A percentile compares a stretch with the other conserved stretches of the same genome.
Evolutionary conservation across 2,888 invertebrate genomes (phyloP).

Genomic region (Drosophila ustulata): DNA sequence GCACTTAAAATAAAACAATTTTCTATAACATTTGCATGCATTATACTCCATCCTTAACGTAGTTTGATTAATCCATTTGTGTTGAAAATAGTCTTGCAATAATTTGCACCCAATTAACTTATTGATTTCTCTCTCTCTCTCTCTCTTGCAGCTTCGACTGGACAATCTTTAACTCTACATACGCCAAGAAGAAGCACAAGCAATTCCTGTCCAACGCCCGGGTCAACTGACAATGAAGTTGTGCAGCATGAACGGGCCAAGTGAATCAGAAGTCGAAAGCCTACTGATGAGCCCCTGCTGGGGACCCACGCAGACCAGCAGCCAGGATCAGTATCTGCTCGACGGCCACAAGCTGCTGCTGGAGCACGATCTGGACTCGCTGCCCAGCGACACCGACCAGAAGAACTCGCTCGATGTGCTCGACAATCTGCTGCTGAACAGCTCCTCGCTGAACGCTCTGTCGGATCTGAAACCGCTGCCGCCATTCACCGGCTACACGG

Average conservation of each 20-base stretch:
- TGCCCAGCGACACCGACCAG: slow-evolving; percentile 85
- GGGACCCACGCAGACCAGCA: slow-evolving; percentile 86
- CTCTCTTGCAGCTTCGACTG: slow-evolving; percentile 34
- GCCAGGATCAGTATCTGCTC: slow-evolving; percentile 86
- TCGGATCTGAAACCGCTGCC: slow-evolving; percentile 94
- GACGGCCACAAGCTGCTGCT: slow-evolving; percentile 87
- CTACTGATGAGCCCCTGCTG: slow-evolving; percentile 90
- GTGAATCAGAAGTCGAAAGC: slow-evolving; percentile 88
- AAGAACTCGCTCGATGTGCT: slow-evolving; percentile 88
- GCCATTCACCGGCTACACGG: slow-evolving; percentile 94
- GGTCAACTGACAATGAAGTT: slow-evolving; percentile 87
- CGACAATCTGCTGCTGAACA: slow-evolving; percentile 88
- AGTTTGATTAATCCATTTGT: not conserved
- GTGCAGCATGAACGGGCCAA: slow-evolving; percentile 86
- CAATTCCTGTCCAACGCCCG: slow-evolving; percentile 55
- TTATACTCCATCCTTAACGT: not conserved
- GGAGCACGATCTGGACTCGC: slow-evolving; percentile 87
- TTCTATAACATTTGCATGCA: too few species aligned
- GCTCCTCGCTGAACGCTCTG: slow-evolving; percentile 87
- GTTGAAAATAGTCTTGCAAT: not conserved
- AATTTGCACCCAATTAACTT: not conserved
- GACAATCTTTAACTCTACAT: not conserved
- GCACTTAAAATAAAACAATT: too few species aligned
- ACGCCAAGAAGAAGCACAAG: slow-evolving; percentile 26
- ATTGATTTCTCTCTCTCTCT: not conserved